Evolutionary conservation across 2,888 invertebrate genomes (phyloP).

Genomic region (Philhelius pedissequus): DNA sequence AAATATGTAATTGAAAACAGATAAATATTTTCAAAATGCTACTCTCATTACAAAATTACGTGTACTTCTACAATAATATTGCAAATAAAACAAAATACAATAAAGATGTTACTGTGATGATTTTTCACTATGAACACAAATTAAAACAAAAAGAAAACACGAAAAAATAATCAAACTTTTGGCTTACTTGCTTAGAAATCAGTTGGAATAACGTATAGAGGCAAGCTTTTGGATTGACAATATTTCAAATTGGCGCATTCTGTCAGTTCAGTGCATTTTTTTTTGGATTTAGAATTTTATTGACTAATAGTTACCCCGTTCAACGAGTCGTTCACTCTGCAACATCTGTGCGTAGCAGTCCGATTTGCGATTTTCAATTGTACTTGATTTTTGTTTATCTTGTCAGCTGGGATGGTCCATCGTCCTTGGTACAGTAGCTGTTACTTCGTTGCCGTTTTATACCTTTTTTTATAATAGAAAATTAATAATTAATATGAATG

Average conservation of each 20-base stretch:
- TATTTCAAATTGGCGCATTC: slow-evolving; percentile 50
- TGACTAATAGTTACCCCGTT: no score
- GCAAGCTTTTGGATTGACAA: slow-evolving; percentile 60
- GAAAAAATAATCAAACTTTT: slow-evolving; percentile 55
- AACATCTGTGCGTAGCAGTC: no score
- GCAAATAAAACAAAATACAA: slow-evolving; percentile 5
- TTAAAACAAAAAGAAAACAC: slow-evolving; percentile 19
- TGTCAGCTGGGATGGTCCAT: no score
- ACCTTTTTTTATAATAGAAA: no score
- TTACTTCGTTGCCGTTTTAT: no score
- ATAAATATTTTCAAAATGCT: background rate
- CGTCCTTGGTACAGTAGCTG: no score
- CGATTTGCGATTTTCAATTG: no score
- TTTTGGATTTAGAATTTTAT: no score
- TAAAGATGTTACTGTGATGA: slow-evolving; percentile 38
- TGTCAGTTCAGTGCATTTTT: slow-evolving; percentile 52
- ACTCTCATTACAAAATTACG: background rate
- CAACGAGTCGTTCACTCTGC: no score
- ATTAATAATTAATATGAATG: no score
- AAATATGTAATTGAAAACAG: background rate
- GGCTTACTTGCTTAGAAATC: slow-evolving; percentile 66
- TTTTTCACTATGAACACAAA: background rate
- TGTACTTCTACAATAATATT: background rate
- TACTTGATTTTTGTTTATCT: no score
- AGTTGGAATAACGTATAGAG: slow-evolving; percentile 58